A percentile compares a stretch with the other conserved stretches of the same genome.
phyloP scores from a whole-genome alignment of 2,113 vertebrate genomes.

The Cygnus atratus region DNA sequence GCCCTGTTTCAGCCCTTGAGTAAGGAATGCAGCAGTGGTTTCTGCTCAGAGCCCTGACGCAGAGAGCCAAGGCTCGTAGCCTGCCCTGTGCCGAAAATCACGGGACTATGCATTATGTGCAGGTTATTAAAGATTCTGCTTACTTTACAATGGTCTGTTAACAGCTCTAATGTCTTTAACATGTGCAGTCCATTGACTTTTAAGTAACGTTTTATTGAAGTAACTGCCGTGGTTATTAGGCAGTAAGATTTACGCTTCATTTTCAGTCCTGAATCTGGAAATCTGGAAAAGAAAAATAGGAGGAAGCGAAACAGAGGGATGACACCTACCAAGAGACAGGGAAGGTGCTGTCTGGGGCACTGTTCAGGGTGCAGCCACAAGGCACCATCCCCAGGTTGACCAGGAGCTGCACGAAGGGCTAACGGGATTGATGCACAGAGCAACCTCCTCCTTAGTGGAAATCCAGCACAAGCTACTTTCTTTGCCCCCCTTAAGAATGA shows the following conservation, averaged over 20 bases:
- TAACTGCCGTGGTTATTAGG: conserved; percentile 84
- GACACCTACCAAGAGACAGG: conserved; percentile 15
- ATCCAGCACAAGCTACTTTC: conserved; percentile 7
- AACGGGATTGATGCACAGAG: neutral
- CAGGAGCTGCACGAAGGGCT: neutral
- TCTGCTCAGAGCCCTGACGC: neutral
- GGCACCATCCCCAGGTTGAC: neutral
- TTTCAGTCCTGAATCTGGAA: conserved; percentile 77
- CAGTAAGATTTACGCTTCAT: conserved; percentile 86
- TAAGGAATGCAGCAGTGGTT: neutral
- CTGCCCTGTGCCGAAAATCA: conserved; percentile 36
- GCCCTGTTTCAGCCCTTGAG: neutral
- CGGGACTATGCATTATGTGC: neutral
- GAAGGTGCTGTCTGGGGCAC: neutral
- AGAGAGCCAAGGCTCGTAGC: neutral
- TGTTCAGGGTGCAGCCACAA: rapidly evolving
- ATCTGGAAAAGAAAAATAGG: conserved; percentile 11
- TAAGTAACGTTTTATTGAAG: conserved; percentile 86
- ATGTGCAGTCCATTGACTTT: conserved; percentile 85
- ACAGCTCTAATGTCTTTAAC: conserved; percentile 85
- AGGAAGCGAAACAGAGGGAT: neutral
- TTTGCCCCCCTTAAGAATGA: neutral
- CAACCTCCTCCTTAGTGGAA: conserved; percentile 53
- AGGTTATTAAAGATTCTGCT: conserved; percentile 83
- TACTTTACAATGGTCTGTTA: conserved; percentile 84